These are phyloP conservation scores for Anastatus disparis DNA, from an alignment of 1,140 invertebrate species.

Conservation along the genomic window DNA sequence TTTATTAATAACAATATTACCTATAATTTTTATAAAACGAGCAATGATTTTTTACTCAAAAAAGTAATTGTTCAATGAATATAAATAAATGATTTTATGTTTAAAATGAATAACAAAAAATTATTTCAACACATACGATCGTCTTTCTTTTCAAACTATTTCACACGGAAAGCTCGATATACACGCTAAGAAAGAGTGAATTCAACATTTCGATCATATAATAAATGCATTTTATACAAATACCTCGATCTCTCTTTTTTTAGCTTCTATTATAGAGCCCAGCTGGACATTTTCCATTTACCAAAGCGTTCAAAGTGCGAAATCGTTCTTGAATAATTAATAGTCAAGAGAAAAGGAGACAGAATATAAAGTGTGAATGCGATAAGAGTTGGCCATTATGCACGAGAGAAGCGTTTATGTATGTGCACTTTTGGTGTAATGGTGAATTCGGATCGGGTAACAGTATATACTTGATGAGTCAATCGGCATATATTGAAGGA, in stretches of 20 bases:
- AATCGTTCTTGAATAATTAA: slow-evolving; percentile 35
- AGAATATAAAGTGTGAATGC: slow-evolving; percentile 12
- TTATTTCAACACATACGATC: too few species aligned
- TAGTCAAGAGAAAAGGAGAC: not conserved
- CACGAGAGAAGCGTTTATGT: slow-evolving; percentile 7
- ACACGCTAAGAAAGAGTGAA: too few species aligned
- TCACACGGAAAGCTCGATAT: too few species aligned
- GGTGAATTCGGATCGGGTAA: not conserved
- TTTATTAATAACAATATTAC: too few species aligned
- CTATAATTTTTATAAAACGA: too few species aligned
- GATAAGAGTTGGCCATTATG: slow-evolving; percentile 22
- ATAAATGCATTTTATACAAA: too few species aligned
- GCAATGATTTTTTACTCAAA: too few species aligned
- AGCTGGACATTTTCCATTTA: slow-evolving; percentile 27
- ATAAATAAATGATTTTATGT: too few species aligned
- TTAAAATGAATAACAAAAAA: too few species aligned
- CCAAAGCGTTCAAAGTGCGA: slow-evolving; percentile 25
- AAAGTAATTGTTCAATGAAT: too few species aligned
- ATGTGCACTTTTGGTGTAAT: not conserved
- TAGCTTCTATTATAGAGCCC: slow-evolving; percentile 1
- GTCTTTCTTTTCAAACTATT: too few species aligned
- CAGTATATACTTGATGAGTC: not conserved
- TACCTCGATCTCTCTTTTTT: not conserved
- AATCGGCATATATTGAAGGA: slow-evolving; percentile 1
- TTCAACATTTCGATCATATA: too few species aligned